phyloP scores from a whole-genome alignment of 2,113 vertebrate genomes.

The Apus apus region DNA sequence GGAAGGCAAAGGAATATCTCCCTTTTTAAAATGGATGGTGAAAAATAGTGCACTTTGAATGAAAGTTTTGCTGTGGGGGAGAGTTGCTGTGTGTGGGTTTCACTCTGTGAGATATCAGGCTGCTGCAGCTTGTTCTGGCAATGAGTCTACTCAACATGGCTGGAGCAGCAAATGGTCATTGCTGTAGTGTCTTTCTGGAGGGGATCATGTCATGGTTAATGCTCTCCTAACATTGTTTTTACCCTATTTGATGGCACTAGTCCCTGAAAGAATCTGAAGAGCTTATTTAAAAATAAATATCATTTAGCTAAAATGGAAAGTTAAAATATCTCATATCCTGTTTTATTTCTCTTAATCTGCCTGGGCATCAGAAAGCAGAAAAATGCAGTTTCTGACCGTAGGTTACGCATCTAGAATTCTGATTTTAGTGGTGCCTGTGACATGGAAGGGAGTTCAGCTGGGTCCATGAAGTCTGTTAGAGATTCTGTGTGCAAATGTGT shows the following conservation, averaged over 20 bases:
- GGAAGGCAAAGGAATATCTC: neutral
- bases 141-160: neutral
- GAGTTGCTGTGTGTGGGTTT: accelerated
- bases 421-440: neutral
- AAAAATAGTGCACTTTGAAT: neutral
- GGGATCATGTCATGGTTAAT: neutral
- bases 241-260: neutral
- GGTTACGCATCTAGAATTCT: neutral
- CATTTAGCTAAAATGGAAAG: neutral
- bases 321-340: neutral
- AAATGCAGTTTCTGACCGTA: neutral
- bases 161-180: neutral
- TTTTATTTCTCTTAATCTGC: neutral
- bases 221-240: neutral
- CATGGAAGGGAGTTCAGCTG: neutral
- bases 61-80: neutral
- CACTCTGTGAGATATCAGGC: neutral
- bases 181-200: neutral
- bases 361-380: neutral
- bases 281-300: neutral
- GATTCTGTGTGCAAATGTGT: neutral
- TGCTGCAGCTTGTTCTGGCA: neutral
- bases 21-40: neutral
- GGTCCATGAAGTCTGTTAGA: neutral
- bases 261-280: neutral